Evolutionary conservation across 2,797 vertebrate species (phyloP).

Genomic region (Pseudomugil gertrudae): DNA sequence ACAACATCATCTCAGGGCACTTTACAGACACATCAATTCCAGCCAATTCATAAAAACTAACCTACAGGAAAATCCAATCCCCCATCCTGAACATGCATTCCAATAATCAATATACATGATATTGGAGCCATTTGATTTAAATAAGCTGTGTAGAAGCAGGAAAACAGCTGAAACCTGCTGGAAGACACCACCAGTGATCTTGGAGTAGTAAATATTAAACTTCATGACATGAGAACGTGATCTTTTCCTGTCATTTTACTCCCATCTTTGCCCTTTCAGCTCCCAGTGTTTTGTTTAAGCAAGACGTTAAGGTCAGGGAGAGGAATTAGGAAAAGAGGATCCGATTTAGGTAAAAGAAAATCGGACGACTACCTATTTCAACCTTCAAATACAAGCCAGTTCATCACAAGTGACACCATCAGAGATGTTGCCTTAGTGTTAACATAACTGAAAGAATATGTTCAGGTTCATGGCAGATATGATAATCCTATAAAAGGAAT

Average conservation of each 20-base stretch:
- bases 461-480: slow-evolving; percentile 23
- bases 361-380: slow-evolving; percentile 24
- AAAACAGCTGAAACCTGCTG: no score
- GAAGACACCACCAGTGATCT: background rate
- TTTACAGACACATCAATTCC: no score
- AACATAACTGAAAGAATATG: background rate
- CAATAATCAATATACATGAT: no score
- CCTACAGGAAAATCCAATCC: no score
- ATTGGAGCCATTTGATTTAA: no score
- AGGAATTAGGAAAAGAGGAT: slow-evolving; percentile 39
- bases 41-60: no score
- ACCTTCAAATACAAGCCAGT: slow-evolving; percentile 27
- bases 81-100: no score
- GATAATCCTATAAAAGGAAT: slow-evolving; percentile 24
- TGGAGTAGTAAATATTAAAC: background rate
- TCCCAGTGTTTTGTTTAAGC: background rate
- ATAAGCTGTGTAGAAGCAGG: no score
- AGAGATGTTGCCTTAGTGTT: slow-evolving; percentile 2
- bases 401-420: background rate
- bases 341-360: slow-evolving; percentile 18
- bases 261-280: background rate
- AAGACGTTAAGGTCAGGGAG: slow-evolving; percentile 48
- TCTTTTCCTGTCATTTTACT: background rate
- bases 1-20: no score
- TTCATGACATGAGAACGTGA: no score